Evolutionary conservation across 2,888 invertebrate species (phyloP), one percentile per base, ranked within the genome.

Genomic region (Philaethria dido): DNA sequence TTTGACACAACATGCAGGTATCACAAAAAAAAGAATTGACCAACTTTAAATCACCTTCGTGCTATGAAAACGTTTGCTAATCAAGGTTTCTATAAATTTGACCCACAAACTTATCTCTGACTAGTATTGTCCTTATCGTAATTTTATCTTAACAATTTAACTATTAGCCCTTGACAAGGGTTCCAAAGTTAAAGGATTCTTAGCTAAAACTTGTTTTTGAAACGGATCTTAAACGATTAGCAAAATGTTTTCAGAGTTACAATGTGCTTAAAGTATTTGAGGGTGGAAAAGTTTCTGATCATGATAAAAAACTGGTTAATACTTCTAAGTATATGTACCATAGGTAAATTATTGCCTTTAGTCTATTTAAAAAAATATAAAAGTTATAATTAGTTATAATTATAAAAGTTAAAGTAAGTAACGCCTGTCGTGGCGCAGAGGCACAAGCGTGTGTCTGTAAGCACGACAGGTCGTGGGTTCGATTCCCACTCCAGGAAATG

Each of bases 121-220:
- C 29, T 33, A 50, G 29, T 29, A 29, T 52, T 16, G 50, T 50
- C 8, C 29, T 48, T 48, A 48, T 25, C 25, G 50, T 50, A 25
- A 42, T 42, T 42, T 42, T 42, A 42, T 42, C n/a, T 42, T n/a
- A n/a, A 50, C 50, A 25, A 50, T 50, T 50, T 50, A 50, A 14
- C 50, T 52, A 33, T 33, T 33, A 11, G 16, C 29, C n/a, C 52
- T 52, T 5, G 11, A 18, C 16, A 45, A 9, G 16, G 11, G 16
- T 16, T 11, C 11, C 33, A 9, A 16, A 52, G 16, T 11, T 52
- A 16, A 33, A 52, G 11, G 11, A 18, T 11, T 33, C 11, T 52
- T 52, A 11, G 33, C 52, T 33, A 16, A 52, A 52, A 52, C 16
- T 33, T 52, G 29, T 16, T 52, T 29, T 33, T 13, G 52, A 52